Base-by-base conservation (phyloP, 2,113 vertebrate species). In the Silurus asotus region DNA sequence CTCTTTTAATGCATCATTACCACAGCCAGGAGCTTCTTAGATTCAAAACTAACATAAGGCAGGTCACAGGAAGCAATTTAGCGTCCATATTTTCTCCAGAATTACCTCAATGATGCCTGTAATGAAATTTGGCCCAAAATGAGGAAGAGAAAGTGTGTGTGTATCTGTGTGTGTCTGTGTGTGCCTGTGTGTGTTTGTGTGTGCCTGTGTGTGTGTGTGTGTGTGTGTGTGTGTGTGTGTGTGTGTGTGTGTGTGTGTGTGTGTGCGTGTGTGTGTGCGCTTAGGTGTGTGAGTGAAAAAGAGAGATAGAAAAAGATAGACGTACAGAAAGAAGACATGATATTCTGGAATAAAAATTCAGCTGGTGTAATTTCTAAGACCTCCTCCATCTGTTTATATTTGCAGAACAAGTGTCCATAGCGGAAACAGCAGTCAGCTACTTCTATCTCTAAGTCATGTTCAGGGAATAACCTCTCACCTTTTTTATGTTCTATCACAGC, bases 91-190 rank as follows among this genome's bases (percentile, higher is more conserved):
- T 92, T 92, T 89, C 88, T 86, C 89, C 56, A 80, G 85, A 92
- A 93, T 90, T 91, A 91, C 89, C 88, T 91, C 53, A 62, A 81
- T 92, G 91, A 92, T 89, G 85, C 83, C 86, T 90, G 87, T 92
- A 91, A 92, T 91, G 89, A 91, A 93, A 91, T 90, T 87, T 78
- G 82, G 67, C 83, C 88, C 19, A 75, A 51, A 87, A 58, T 48
- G 84, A 51, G 45, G 56, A 17, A 62, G 83, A 82, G 37, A 59
- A 58, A 37, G 8, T 28, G 59, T 37, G 23, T 37, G 37, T 56
- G 56, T n/a, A n/a, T n/a, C n/a, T 37, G 37, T 37, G 37, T 37
- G 37, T 37, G 37, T 37, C 2, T 37, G 37, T 37, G 37, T 37
- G 37, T 37, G 37, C n/a, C n/a, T 37, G 37, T 37, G 37, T 37